These are phyloP conservation scores for Dinocampus coccinellae DNA, from an alignment of 2,888 invertebrate genomes.

Conservation along the genomic window DNA sequence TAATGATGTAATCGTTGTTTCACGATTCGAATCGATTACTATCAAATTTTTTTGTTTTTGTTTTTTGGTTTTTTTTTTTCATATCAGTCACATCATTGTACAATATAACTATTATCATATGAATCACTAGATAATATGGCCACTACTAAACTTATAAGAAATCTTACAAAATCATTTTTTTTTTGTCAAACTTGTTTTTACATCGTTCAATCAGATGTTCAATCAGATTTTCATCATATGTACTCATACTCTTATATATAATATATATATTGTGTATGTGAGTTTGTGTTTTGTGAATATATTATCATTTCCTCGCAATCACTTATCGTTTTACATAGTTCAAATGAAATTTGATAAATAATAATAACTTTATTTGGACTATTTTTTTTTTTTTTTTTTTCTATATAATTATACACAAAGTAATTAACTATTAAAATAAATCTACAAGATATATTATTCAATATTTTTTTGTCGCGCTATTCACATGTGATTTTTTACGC, in stretches of 20 bases:
- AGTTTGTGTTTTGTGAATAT: constrained; percentile 5
- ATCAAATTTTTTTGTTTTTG: constrained; percentile 37
- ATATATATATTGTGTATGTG: background rate
- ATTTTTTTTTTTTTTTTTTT: constrained; percentile 6
- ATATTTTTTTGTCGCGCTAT: too few species aligned
- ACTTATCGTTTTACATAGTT: constrained; percentile 4
- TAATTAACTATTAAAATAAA: constrained; percentile 13
- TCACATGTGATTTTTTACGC: too few species aligned
- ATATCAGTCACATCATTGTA: constrained; percentile 51
- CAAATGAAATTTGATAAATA: constrained; percentile 1
- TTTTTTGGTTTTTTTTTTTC: constrained; percentile 33
- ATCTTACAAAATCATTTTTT: constrained; percentile 63
- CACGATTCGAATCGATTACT: constrained; percentile 45
- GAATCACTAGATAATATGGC: constrained; percentile 62
- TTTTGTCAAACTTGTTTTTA: constrained; percentile 18
- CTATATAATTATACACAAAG: background rate
- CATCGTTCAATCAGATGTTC: constrained; percentile 32
- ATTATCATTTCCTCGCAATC: constrained; percentile 27
- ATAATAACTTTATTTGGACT: background rate
- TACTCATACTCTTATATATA: background rate
- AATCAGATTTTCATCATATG: constrained; percentile 36
- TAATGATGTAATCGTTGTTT: constrained; percentile 4
- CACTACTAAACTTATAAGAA: constrained; percentile 67
- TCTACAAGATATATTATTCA: constrained; percentile 25
- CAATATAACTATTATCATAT: constrained; percentile 47